Conservation (phyloP, 2,113 vertebrate species). For the Acanthochromis polyacanthus region DNA sequence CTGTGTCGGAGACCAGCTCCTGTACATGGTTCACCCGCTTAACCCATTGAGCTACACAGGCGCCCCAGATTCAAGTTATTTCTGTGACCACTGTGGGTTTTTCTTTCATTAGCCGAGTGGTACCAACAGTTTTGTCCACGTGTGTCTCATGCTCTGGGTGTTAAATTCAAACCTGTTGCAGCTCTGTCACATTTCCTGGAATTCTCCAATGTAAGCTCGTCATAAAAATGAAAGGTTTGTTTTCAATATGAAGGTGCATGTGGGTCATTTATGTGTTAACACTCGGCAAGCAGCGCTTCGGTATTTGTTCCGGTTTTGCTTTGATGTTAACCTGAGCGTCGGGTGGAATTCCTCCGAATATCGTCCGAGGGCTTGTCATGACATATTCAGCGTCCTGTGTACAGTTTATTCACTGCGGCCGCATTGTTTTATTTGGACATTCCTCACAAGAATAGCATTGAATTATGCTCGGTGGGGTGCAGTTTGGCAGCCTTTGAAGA, state of each 20-base stretch:
- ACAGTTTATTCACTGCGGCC: constrained; percentile 68
- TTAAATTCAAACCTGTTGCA: too few relatives aligned
- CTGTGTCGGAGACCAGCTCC: too few relatives aligned
- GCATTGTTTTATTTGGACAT: constrained; percentile 82
- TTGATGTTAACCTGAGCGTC: constrained; percentile 55
- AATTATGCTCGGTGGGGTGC: constrained; percentile 70
- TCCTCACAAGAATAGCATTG: constrained; percentile 80
- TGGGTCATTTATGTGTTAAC: constrained; percentile 51
- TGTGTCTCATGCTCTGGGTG: too few relatives aligned
- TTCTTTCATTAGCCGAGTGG: too few relatives aligned
- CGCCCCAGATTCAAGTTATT: too few relatives aligned
- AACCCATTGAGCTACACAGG: too few relatives aligned
- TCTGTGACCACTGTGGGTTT: too few relatives aligned
- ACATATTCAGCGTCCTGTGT: constrained; percentile 72
- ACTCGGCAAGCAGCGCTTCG: constrained; percentile 20
- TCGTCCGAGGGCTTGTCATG: constrained; percentile 58
- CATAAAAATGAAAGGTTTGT: neutral
- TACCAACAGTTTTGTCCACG: too few relatives aligned
- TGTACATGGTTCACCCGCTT: too few relatives aligned
- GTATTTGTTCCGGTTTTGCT: constrained; percentile 55
- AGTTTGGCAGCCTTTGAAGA: constrained; percentile 74
- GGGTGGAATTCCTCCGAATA: constrained; percentile 61
- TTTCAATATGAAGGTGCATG: constrained; percentile 27
- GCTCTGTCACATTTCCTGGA: neutral
- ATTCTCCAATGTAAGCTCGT: constrained; percentile 10